A percentile compares a stretch with the other conserved stretches of the same genome.
Evolutionary conservation across 2,888 invertebrate species (phyloP).

Genomic region (Drosophila bunnanda): DNA sequence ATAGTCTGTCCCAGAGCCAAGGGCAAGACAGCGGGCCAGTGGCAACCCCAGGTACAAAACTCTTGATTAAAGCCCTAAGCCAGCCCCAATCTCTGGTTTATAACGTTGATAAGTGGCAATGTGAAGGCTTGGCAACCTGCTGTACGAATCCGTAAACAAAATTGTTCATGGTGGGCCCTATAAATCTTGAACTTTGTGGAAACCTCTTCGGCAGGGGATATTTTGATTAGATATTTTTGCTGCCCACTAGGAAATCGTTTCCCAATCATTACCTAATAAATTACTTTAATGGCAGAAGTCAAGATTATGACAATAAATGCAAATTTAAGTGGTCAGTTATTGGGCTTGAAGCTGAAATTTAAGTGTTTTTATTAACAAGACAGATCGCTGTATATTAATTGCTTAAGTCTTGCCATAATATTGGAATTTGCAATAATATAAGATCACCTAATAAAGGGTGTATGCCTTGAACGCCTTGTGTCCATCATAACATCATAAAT

Average conservation of each 20-base stretch:
- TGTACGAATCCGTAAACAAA: constrained; percentile 43
- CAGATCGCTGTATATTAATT: neutral
- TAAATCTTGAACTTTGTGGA: constrained; percentile 40
- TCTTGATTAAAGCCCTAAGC: constrained; percentile 23
- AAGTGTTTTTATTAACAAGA: neutral
- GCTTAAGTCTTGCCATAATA: too few species aligned
- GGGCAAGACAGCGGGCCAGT: constrained; percentile 6
- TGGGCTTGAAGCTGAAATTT: constrained; percentile 1
- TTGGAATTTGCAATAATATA: too few species aligned
- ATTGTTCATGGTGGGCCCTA: constrained; percentile 26
- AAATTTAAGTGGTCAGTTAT: constrained; percentile 21
- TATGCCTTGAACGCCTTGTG: neutral
- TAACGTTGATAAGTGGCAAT: constrained; percentile 15
- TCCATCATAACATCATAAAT: too few species aligned
- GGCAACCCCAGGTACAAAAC: constrained; percentile 26
- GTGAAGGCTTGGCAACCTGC: constrained; percentile 23
- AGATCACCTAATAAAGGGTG: neutral
- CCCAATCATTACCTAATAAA: constrained; percentile 31
- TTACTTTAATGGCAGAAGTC: constrained; percentile 18
- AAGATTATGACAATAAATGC: constrained; percentile 22
- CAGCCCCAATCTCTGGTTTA: constrained; percentile 32
- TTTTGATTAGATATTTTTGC: constrained; percentile 41
- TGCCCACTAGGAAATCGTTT: constrained; percentile 21
- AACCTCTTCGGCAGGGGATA: constrained; percentile 11
- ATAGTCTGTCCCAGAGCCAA: constrained; percentile 21